A percentile compares a stretch with the other conserved stretches of the same genome.
These are phyloP conservation scores for Oreonectes daqikongensis DNA, from an alignment of 2,797 vertebrate genomes.

Conservation along the genomic window DNA sequence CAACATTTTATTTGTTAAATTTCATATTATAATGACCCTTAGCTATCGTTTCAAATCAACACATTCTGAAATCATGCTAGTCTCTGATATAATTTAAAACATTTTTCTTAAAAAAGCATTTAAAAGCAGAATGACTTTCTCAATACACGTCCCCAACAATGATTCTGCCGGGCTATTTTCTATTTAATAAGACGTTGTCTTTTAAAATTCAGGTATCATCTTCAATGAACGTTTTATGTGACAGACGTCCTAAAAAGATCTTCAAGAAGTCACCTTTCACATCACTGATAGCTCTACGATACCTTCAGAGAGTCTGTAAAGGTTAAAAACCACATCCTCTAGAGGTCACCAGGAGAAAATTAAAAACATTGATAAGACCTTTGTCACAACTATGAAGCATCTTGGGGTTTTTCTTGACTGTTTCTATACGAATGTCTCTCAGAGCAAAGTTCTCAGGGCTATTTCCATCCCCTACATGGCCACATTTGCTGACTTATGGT, in stretches of 20 bases:
- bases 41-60: no score
- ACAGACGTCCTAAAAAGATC: not conserved
- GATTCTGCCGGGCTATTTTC: no score
- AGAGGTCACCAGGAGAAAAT: not conserved
- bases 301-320: not conserved
- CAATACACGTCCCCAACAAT: not conserved
- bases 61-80: no score
- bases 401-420: not conserved
- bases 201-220: not conserved
- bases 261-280: not conserved
- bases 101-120: no score
- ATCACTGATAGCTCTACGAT: not conserved
- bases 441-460: conserved; percentile 5
- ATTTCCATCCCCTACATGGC: conserved; percentile 40
- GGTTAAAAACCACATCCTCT: not conserved
- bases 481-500: conserved; percentile 53
- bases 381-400: conserved; percentile 17
- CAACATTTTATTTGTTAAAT: no score
- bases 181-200: not conserved
- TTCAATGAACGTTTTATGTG: not conserved
- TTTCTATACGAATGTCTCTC: conserved; percentile 6
- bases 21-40: no score
- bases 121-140: no score
- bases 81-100: no score
- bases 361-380: conserved; percentile 4